phyloP scores from a whole-genome alignment of 2,113 vertebrate species.

The Eonycteris spelaea region DNA sequence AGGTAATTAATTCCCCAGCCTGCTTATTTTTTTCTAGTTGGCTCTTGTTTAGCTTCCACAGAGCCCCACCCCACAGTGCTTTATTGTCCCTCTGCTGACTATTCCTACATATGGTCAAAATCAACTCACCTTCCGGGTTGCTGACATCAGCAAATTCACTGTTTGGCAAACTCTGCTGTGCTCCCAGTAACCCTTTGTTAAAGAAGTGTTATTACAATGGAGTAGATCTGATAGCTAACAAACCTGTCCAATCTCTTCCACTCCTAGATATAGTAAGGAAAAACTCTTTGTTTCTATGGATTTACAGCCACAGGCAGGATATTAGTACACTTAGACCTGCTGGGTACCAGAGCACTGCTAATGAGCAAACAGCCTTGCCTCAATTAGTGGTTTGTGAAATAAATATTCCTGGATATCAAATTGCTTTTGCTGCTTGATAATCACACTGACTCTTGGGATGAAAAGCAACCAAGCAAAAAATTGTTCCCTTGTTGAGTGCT shows the following conservation, averaged over 20 bases:
- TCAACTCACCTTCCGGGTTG: constrained; percentile 84
- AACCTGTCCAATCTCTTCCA: constrained; percentile 42
- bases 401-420: constrained; percentile 72
- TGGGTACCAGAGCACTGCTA: constrained; percentile 43
- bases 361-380: constrained; percentile 62
- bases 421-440: constrained; percentile 64
- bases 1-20: constrained; percentile 85
- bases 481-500: constrained; percentile 45
- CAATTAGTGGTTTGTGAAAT: constrained; percentile 73
- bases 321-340: constrained; percentile 54
- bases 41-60: constrained; percentile 84
- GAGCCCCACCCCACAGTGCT: constrained; percentile 84
- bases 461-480: constrained; percentile 58
- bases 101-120: constrained; percentile 88
- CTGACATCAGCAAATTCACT: constrained; percentile 84
- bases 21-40: constrained; percentile 84
- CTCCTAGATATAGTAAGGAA: not conserved
- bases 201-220: constrained; percentile 70
- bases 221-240: constrained; percentile 67
- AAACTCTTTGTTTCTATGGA: constrained; percentile 53
- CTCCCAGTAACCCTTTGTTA: constrained; percentile 84
- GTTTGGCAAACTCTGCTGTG: constrained; percentile 76
- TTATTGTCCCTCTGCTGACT: constrained; percentile 82
- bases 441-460: constrained; percentile 50
- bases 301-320: constrained; percentile 51